Evolutionary conservation across 2,113 vertebrate genomes (phyloP), one percentile per base, ranked within the genome.

Genomic region (Cyanoderma ruficeps): DNA sequence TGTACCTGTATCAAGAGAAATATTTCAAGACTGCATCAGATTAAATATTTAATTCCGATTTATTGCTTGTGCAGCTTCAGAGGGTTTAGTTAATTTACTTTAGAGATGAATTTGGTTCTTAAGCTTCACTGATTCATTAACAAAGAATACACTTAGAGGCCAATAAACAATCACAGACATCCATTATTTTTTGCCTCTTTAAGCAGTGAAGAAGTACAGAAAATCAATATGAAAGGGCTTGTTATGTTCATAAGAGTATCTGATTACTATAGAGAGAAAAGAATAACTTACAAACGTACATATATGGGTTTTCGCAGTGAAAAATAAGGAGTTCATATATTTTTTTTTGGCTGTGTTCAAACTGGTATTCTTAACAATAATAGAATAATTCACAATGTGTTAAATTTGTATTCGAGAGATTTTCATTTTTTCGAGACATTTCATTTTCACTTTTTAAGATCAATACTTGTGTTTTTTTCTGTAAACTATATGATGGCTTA

Each of bases 181-280:
- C 55, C 24, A 49, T 78, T 74, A 78, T 37, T 89, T 94, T 89
- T 90, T 56, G 63, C 30, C 53, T 91, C 22, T 82, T 94, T 88
- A 89, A 77, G 39, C 55, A 78, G 89, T 31, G 44, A 83, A 81
- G 35, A 16, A 55, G n/a, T 86, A 76, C 20, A 89, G 53, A 42
- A 92, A 94, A 94, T 80, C 78, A 83, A 37, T 91, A 87, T 21
- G 44, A 91, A 82, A 90, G 27, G 33, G 16, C 9, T 93, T 89
- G 56, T 90, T 68, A 19, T 59, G 87, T 89, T 80, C 57, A 13
- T 7, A 72, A 68, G 39, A 90, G 16, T 72, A 84, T 33, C 31
- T 65, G n/a, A 76, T 67, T 21, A 41, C 16, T 69, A 37, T 1
- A 79, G 15, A 23, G 17, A 90, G 35, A 80, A 35, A 81, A 67